Evolutionary conservation across 1,140 invertebrate genomes (phyloP).

Genomic region (Limonius californicus): DNA sequence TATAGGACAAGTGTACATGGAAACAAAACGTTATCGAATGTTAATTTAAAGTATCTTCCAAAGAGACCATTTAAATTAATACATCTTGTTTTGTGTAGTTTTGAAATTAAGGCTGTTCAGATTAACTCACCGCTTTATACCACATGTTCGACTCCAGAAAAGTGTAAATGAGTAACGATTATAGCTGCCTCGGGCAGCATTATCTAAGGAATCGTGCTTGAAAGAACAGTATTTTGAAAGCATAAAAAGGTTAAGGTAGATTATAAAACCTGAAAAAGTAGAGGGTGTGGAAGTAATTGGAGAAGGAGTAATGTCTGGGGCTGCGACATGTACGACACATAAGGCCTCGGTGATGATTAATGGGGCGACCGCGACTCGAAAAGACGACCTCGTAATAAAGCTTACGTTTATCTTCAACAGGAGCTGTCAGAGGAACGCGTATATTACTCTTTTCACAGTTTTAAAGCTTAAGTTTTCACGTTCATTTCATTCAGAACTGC

Average conservation of each 20-base stretch:
- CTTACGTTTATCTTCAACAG: conserved; percentile 8
- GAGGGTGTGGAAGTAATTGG: conserved; percentile 4
- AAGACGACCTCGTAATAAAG: conserved; percentile 7
- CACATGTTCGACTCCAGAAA: too few species aligned
- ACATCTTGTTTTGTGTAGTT: too few species aligned
- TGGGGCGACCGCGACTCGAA: conserved; percentile 1
- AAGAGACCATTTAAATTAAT: too few species aligned
- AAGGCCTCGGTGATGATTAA: conserved; percentile 2
- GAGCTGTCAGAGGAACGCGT: conserved; percentile 4
- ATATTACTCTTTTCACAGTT: conserved; percentile 8
- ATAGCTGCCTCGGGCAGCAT: too few species aligned
- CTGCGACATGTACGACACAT: conserved; percentile 12
- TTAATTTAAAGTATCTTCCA: too few species aligned
- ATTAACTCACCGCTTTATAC: too few species aligned
- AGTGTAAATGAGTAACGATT: too few species aligned
- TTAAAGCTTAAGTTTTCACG: neutral
- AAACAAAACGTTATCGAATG: too few species aligned
- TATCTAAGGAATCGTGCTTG: neutral
- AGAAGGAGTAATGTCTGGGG: conserved; percentile 1
- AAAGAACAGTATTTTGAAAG: neutral
- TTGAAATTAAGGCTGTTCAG: too few species aligned
- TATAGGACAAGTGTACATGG: too few species aligned
- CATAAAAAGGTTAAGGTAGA: neutral
- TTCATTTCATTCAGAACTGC: too few species aligned
- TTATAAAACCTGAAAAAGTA: conserved; percentile 3